These are phyloP conservation scores for Phyllotreta cruciferae DNA, from an alignment of 2,888 invertebrate species.

Conservation along the genomic window DNA sequence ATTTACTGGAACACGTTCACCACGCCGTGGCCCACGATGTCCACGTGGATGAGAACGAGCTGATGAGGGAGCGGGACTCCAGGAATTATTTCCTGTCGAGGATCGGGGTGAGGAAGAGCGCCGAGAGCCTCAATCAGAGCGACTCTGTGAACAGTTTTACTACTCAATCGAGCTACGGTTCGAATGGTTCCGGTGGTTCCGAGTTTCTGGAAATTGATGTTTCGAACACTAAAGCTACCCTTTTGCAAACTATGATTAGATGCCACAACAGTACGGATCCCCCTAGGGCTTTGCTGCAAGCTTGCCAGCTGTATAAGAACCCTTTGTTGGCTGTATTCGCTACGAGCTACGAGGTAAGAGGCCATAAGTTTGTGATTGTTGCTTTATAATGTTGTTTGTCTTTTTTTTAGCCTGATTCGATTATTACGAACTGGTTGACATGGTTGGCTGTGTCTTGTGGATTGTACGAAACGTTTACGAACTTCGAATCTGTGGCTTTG, in stretches of 20 bases:
- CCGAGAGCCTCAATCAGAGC: conserved; percentile 38
- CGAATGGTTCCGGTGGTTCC: conserved; percentile 57
- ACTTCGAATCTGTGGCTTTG: conserved; percentile 46
- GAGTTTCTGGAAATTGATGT: conserved; percentile 61
- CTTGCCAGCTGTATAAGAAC: conserved; percentile 65
- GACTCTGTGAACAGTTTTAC: conserved; percentile 39
- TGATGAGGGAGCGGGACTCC: conserved; percentile 56
- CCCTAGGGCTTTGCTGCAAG: conserved; percentile 68
- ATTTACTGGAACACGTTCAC: conserved; percentile 68
- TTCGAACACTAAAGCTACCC: conserved; percentile 53
- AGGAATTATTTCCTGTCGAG: conserved; percentile 56
- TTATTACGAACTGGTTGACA: conserved; percentile 68
- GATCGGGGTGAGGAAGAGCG: conserved; percentile 52
- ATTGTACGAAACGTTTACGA: conserved; percentile 34
- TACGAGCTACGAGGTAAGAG: conserved; percentile 71
- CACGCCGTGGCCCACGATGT: conserved; percentile 59
- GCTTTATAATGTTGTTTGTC: conserved; percentile 24
- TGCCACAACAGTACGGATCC: conserved; percentile 76
- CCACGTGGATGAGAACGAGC: conserved; percentile 49
- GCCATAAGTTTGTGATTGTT: conserved; percentile 9
- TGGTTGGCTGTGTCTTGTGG: conserved; percentile 62
- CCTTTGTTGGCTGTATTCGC: conserved; percentile 72
- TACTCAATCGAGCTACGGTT: conserved; percentile 47
- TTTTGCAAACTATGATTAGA: conserved; percentile 70
- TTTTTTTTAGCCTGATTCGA: conserved; percentile 68